These are phyloP conservation scores for Dufourea novaeangliae DNA, from an alignment of 1,140 invertebrate species.

Conservation along the genomic window DNA sequence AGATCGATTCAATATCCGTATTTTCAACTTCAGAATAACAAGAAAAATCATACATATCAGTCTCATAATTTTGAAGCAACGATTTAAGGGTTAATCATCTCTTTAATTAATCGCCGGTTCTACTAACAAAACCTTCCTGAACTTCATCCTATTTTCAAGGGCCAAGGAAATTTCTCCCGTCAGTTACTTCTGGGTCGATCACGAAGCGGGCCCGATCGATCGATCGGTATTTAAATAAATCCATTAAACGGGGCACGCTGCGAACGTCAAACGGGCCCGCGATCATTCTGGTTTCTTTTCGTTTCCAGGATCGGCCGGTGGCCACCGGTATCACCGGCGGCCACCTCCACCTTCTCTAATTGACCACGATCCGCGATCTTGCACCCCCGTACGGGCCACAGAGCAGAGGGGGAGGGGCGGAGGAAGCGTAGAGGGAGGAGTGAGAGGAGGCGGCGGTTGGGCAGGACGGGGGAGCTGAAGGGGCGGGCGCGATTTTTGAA, in stretches of 20 bases:
- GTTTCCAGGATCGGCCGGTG: constrained; percentile 36
- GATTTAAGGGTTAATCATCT: too few relatives aligned
- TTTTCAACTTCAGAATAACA: too few relatives aligned
- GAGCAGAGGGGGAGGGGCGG: constrained; percentile 11
- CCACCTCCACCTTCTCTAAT: constrained; percentile 75
- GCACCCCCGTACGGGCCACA: constrained; percentile 54
- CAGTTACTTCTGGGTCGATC: not conserved
- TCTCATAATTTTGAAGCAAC: too few relatives aligned
- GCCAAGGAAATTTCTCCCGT: too few relatives aligned
- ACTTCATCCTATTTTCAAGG: too few relatives aligned
- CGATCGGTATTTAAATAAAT: constrained; percentile 44
- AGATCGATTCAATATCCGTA: too few relatives aligned
- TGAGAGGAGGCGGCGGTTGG: constrained; percentile 34
- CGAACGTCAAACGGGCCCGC: constrained; percentile 23
- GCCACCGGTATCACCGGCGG: constrained; percentile 37
- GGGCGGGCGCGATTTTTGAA: constrained; percentile 73
- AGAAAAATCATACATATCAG: too few relatives aligned
- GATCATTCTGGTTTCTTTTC: constrained; percentile 6
- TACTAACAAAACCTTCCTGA: too few relatives aligned
- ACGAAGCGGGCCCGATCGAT: not conserved
- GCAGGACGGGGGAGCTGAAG: constrained; percentile 41
- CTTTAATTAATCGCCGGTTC: too few relatives aligned
- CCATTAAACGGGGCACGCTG: constrained; percentile 23
- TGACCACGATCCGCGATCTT: constrained; percentile 79
- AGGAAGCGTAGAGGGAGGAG: constrained; percentile 28